Conservation (phyloP, 2,888 invertebrate species). For the Trachelus tabidus region DNA sequence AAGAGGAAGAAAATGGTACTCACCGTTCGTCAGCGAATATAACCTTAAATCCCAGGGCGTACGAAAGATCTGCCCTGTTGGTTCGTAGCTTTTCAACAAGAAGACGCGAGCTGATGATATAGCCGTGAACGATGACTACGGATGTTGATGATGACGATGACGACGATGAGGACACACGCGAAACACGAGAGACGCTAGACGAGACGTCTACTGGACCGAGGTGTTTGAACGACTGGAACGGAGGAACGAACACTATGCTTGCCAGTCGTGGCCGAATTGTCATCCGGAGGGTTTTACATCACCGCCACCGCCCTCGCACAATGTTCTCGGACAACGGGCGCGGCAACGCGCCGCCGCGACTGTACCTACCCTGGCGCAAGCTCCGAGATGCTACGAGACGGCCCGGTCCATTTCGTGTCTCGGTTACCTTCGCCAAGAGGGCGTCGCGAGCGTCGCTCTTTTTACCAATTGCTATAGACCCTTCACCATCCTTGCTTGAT, state of each 20-base stretch:
- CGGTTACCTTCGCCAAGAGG: slow-evolving; percentile 11
- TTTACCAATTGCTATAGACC: background rate
- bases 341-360: slow-evolving; percentile 35
- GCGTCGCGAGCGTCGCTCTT: slow-evolving; percentile 15
- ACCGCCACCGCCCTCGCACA: slow-evolving; percentile 6
- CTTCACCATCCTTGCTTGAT: background rate
- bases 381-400: background rate
- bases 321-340: slow-evolving; percentile 9
- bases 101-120: background rate
- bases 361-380: slow-evolving; percentile 7
- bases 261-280: background rate
- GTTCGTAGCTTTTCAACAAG: background rate
- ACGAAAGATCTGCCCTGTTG: background rate
- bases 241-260: background rate
- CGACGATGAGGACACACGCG: background rate
- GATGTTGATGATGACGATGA: background rate
- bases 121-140: background rate
- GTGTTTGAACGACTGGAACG: slow-evolving; percentile 1
- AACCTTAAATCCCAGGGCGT: background rate
- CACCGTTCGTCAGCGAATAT: background rate
- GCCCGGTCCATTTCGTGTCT: slow-evolving; percentile 21
- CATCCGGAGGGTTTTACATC: background rate
- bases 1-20: background rate
- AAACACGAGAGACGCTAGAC: background rate
- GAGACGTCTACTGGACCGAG: background rate